Evolutionary conservation across 2,888 invertebrate genomes (phyloP), one percentile per base, ranked within the genome.

Genomic region (Epicampocera succincta): DNA sequence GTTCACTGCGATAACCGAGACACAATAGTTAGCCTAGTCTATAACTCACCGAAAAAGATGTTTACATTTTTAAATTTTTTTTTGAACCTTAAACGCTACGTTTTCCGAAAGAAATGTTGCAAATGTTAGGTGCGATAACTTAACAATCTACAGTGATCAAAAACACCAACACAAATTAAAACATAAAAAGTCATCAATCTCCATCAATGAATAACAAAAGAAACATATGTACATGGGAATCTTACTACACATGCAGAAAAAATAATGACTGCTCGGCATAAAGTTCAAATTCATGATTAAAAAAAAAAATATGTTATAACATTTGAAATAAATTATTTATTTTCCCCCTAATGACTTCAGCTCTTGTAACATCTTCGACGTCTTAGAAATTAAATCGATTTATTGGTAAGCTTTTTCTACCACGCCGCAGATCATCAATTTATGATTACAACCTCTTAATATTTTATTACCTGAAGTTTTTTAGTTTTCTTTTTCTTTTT

Each of bases 401-500:
- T 74, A 48, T 69, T 68, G 50, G 25, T 52, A 17, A 63, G 56
- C 12, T 76, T 63, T 56, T 54, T 48, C 38, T 63, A 17, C 48
- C 61, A 40, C 19, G 46, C 58, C 76, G 42, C 40, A 65, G 65
- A 42, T 68, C 50, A 73, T 61, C 72, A 56, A 68, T 68, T 76
- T 68, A 56, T 72, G 66, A 66, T 72, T 72, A 68, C 69, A 69
- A 21, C 8, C 61, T 46, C 40, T 73, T 68, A 46, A 65, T 61
- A 66, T 44, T 69, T 76, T 46, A 44, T 54, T 17, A 68, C 33
- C 68, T 13, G 3, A 29, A 17, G 38, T 46, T 52, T 50, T 60
- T 29, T 15, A 25, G n/a, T n/a, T n/a, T n/a, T n/a, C n/a, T n/a
- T n/a, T n/a, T n/a, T n/a, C n/a, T n/a, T n/a, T n/a, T 56, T n/a